phyloP scores from a whole-genome alignment of 2,113 vertebrate species.

The Pseudois nayaur region DNA sequence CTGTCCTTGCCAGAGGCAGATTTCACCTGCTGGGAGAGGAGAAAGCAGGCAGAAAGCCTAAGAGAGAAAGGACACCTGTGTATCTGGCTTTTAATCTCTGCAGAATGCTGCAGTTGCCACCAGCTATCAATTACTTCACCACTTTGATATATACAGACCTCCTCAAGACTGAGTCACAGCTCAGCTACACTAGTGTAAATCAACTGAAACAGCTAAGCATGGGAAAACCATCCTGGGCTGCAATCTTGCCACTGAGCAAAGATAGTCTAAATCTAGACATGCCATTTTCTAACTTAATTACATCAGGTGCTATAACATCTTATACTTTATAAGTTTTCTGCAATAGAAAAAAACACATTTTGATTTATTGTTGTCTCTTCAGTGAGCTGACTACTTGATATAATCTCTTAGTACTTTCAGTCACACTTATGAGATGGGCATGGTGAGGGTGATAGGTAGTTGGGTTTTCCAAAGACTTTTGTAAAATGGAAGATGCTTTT shows the following conservation, averaged over 20 bases:
- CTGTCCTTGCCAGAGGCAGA: not conserved
- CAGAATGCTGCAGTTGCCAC: not conserved
- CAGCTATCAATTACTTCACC: not conserved
- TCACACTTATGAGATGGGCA: not conserved
- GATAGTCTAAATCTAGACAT: not conserved
- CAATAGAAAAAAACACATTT: not conserved
- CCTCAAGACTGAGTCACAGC: not conserved
- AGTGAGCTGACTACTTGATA: not conserved
- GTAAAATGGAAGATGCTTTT: not conserved
- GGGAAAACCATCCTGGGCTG: not conserved
- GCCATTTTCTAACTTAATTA: not conserved
- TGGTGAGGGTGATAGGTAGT: not conserved
- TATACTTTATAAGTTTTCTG: not conserved
- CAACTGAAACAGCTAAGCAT: not conserved
- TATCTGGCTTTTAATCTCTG: not conserved
- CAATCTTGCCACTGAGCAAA: not conserved
- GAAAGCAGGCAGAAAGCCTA: not conserved
- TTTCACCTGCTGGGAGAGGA: not conserved
- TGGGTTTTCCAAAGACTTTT: not conserved
- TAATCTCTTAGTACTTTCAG: not conserved
- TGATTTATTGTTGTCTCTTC: not conserved
- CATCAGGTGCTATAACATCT: not conserved
- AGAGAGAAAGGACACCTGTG: not conserved
- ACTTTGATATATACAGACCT: not conserved
- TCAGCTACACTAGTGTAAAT: not conserved